phyloP scores from a whole-genome alignment of 2,797 vertebrate species.

The Poecilia picta region DNA sequence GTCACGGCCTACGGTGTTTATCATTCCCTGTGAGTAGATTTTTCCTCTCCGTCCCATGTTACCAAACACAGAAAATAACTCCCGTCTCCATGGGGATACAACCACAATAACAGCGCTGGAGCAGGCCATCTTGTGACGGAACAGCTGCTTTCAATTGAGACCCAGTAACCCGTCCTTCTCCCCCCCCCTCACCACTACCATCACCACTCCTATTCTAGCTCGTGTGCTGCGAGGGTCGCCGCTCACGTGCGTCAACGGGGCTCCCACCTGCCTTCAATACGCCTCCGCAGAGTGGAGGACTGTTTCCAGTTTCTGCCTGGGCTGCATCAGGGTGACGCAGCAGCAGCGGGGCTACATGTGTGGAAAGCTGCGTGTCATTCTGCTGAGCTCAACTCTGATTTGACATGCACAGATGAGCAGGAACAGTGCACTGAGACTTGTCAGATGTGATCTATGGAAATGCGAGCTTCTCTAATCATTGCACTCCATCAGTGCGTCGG shows the following conservation, averaged over 20 bases:
- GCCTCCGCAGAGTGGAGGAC: constrained; percentile 57
- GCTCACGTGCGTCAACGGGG: constrained; percentile 64
- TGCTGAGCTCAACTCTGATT: constrained; percentile 19
- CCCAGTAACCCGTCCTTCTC: constrained; percentile 42
- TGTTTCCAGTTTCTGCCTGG: constrained; percentile 39
- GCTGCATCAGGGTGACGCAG: constrained; percentile 23
- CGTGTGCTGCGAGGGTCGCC: constrained; percentile 31
- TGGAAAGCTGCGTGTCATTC: constrained; percentile 19
- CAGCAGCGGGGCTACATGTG: constrained; percentile 26
- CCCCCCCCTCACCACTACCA: no score
- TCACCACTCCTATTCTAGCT: constrained; percentile 32
- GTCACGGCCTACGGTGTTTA: constrained; percentile 73
- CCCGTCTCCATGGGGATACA: constrained; percentile 78
- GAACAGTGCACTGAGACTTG: constrained; percentile 1
- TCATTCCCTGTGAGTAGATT: constrained; percentile 79
- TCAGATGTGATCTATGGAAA: constrained; percentile 28
- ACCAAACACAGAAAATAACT: constrained; percentile 79
- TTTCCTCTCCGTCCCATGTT: constrained; percentile 76
- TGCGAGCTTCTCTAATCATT: constrained; percentile 5
- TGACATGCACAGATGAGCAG: constrained; percentile 26
- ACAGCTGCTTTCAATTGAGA: constrained; percentile 85
- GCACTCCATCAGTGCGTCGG: neutral
- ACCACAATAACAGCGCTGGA: constrained; percentile 74
- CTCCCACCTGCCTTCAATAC: constrained; percentile 73
- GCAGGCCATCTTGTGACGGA: constrained; percentile 76